These are phyloP conservation scores for Entomobrya multifasciata DNA, from an alignment of 2,888 invertebrate species.

Conservation along the genomic window DNA sequence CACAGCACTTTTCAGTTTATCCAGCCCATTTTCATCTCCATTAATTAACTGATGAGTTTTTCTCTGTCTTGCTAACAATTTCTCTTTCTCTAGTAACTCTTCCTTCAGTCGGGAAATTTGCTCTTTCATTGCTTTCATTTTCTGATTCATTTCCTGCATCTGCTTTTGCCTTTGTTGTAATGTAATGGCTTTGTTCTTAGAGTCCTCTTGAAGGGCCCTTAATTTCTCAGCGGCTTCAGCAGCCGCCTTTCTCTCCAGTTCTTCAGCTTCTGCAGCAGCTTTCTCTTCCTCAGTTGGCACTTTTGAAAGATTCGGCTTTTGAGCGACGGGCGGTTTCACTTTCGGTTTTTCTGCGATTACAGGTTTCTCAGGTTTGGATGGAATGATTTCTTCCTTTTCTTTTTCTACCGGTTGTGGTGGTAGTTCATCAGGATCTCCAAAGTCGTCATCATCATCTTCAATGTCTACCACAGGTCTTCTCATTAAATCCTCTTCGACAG, in stretches of 20 bases:
- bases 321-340: conserved; percentile 75
- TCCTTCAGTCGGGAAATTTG: conserved; percentile 58
- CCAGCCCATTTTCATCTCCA: conserved; percentile 76
- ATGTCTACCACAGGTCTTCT: neutral
- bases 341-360: conserved; percentile 74
- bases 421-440: conserved; percentile 77
- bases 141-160: conserved; percentile 49
- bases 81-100: conserved; percentile 73
- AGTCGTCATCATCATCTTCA: conserved; percentile 76
- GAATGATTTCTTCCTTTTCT: conserved; percentile 56
- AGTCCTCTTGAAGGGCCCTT: conserved; percentile 74
- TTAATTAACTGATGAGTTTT: conserved; percentile 76
- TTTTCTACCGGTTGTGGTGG: too few relatives aligned
- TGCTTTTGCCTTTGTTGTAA: conserved; percentile 71
- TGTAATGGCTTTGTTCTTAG: conserved; percentile 65
- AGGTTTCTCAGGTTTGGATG: conserved; percentile 74
- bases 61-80: conserved; percentile 71
- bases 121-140: conserved; percentile 60
- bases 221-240: conserved; percentile 62
- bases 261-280: conserved; percentile 45
- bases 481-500: neutral
- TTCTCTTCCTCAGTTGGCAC: conserved; percentile 48
- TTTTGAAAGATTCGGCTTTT: conserved; percentile 72
- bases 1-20: conserved; percentile 81
- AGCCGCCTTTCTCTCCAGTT: conserved; percentile 56